Evolutionary conservation across 92 coral and sea anemone species (phyloP), one percentile per base, ranked within the genome.

Genomic region (Paragorgia papillata): DNA sequence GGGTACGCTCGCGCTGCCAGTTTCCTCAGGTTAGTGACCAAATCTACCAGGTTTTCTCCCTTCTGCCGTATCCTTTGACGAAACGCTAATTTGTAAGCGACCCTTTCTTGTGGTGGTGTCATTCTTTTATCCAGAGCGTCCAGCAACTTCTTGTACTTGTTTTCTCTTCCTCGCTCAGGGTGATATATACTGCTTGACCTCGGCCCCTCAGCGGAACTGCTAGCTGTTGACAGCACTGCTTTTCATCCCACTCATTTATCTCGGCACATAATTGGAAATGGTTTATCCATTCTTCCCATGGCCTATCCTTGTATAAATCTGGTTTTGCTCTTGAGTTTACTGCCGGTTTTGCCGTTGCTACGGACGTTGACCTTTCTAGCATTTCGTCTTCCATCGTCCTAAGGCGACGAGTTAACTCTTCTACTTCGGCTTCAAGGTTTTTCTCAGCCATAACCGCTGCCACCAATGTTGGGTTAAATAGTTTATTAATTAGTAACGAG

Each of bases 251-350:
- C 14, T 74, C 18, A 69, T 74, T 74, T 53, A 74, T 24, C 7
- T 74, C 79, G 13, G 79, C 79, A 34, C 79, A 74, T 4, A 74
- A 41, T 26, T 74, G 33, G 37, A 74, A 25, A 17, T 71, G 79
- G 31, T 14, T 53, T 17, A 74, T 15, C 79, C 79, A 74, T 22
- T 74, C 79, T n/a, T 46, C 65, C 76, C 76, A 69, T 25, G 76
- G 48, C 0, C 76, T 61, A 0, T 69, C 76, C 2, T 43, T 30
- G 39, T 43, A 69, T 3, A 44, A 25, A 9, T 69, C 76, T 43
- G 76, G 76, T 29, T 44, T 69, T 35, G 40, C 76, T 29, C 57
- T 69, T 25, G 40, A 24, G 22, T 69, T 69, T 28, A 44, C 48
- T 46, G 61, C 21, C 39, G 44, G 39, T 14, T 30, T 69, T n/a